Conservation (phyloP, 1,140 invertebrate species). For the Zaprionus vittiger region DNA sequence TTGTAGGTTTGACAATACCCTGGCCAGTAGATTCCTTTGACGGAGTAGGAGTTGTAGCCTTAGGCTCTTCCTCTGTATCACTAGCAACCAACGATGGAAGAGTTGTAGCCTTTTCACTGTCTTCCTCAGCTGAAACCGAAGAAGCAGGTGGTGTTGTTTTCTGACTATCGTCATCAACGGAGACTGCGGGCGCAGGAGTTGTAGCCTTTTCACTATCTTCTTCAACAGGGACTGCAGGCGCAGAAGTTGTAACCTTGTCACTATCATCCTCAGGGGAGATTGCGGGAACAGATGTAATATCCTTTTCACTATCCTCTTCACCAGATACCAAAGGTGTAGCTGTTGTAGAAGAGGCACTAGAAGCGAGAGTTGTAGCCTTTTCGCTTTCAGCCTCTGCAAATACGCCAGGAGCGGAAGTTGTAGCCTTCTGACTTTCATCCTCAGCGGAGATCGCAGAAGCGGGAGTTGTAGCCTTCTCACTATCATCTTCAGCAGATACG, state of each 20-base stretch:
- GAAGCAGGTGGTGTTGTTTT: background rate
- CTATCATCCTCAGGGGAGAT: background rate
- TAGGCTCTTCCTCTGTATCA: constrained; percentile 9
- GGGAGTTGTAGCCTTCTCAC: constrained; percentile 7
- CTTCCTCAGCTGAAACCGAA: background rate
- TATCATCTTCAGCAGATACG: background rate
- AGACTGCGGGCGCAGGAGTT: background rate
- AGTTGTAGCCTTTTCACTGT: background rate
- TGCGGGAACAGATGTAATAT: background rate
- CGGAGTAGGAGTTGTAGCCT: constrained; percentile 30
- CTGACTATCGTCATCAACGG: background rate
- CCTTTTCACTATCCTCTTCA: constrained; percentile 6
- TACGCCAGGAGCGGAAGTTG: background rate
- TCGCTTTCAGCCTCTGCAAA: background rate
- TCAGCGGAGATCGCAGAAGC: background rate
- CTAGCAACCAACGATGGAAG: background rate
- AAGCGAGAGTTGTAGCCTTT: constrained; percentile 2
- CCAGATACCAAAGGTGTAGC: background rate
- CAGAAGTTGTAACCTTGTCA: background rate
- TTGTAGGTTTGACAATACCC: constrained; percentile 11
- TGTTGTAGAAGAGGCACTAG: background rate
- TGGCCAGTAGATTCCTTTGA: constrained; percentile 16
- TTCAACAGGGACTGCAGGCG: background rate
- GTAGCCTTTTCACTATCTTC: background rate
- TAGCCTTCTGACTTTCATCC: constrained; percentile 1